Evolutionary conservation across 2,113 vertebrate species (phyloP), one percentile per base, ranked within the genome.

Genomic region (Carassius carassius): DNA sequence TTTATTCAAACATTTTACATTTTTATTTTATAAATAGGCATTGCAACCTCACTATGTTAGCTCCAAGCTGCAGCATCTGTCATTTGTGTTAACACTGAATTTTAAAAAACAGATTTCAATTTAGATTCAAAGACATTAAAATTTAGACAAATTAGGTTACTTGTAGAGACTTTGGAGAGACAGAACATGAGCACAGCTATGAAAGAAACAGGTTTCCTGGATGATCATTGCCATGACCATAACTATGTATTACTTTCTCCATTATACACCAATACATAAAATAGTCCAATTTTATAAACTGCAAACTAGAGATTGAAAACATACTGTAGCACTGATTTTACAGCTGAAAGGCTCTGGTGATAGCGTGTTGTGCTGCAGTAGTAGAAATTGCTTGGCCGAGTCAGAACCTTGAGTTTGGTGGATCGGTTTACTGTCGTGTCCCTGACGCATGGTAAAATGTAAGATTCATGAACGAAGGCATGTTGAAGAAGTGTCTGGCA

Each of bases 401-500:
- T 47, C 78, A 41, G 37, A 80, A 80, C 60, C 78, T 80, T 80
- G 78, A 80, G 58, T 37, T 80, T 65, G 78, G 78, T 81, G 79
- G 79, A 81, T 81, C 79, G 47, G 79, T 81, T 81, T 81, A 81
- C 63, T 81, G 63, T 54, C 63, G 16, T 1, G 63, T 81, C 79
- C 79, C 79, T 81, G 25, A 54, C 25, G 79, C 44, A 70, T 70
- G 79, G 79, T 81, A 81, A 81, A 81, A 81, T 49, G 63, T 7
- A 11, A 81, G 79, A 81, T 81, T 81, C 79, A 81, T 81, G 79
- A 65, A 81, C 58, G 23, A 63, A 14, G 63, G 47, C 79, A 81
- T 65, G 78, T 44, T 80, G 78, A 63, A 80, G 60, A 80, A 67
- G 23, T 76, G 62, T 78, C 73, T 82, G 85, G 80, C 72, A 58